Percentiles rank a stretch among this genome's conserved stretches.
These are phyloP conservation scores for Austrolebias charrua DNA, from an alignment of 2,797 vertebrate genomes.

Conservation along the genomic window DNA sequence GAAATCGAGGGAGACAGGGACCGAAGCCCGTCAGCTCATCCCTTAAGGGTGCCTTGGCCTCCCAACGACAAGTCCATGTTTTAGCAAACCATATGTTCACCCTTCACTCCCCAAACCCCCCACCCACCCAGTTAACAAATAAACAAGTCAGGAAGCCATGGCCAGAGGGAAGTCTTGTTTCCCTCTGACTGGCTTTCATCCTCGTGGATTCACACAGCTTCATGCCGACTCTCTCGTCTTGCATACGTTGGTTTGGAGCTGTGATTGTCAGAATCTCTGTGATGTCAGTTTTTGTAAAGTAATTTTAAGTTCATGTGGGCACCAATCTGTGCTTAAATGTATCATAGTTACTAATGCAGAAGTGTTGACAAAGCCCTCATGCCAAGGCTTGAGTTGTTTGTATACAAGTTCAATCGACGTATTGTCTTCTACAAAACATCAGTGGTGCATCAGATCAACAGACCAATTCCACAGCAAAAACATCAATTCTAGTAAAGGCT, in stretches of 20 bases:
- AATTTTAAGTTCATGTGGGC: too few species aligned
- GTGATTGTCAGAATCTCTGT: neutral
- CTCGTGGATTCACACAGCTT: slow-evolving; percentile 39
- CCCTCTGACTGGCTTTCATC: slow-evolving; percentile 65
- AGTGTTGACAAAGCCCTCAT: too few species aligned
- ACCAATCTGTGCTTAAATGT: too few species aligned
- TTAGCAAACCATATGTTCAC: slow-evolving; percentile 86
- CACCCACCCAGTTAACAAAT: slow-evolving; percentile 73
- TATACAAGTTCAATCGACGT: too few species aligned
- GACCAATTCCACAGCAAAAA: neutral
- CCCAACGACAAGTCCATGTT: slow-evolving; percentile 83
- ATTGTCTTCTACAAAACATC: too few species aligned
- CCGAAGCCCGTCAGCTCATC: slow-evolving; percentile 73
- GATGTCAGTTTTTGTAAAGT: neutral
- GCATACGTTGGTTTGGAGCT: slow-evolving; percentile 17
- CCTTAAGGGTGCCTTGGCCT: slow-evolving; percentile 75
- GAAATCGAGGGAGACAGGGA: slow-evolving; percentile 82
- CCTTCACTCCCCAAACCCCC: slow-evolving; percentile 50
- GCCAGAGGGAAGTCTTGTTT: slow-evolving; percentile 77
- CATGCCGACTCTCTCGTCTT: slow-evolving; percentile 33
- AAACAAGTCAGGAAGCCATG: slow-evolving; percentile 83
- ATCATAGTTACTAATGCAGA: too few species aligned
- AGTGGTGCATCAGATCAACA: neutral
- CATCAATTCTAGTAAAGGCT: slow-evolving; percentile 14
- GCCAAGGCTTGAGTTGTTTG: too few species aligned